phyloP scores from a whole-genome alignment of 2,797 vertebrate species.

The Rhinichthys osculus region DNA sequence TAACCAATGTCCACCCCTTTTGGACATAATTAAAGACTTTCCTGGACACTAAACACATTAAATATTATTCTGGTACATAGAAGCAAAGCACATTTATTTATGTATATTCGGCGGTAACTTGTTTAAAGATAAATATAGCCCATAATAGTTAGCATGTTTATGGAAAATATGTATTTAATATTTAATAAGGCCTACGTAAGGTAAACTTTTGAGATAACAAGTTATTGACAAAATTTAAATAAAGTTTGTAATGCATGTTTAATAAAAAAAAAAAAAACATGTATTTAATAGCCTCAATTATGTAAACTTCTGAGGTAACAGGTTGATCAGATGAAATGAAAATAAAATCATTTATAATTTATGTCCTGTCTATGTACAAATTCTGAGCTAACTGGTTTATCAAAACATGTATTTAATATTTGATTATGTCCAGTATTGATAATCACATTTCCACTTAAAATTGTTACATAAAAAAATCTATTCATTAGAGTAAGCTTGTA shows the following conservation, averaged over 20 bases:
- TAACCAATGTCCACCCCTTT: neutral
- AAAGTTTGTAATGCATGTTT: neutral
- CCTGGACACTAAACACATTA: neutral
- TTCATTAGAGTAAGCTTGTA: neutral
- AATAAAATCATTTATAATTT: neutral
- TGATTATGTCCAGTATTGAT: neutral
- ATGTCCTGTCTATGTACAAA: neutral
- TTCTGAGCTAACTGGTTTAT: neutral
- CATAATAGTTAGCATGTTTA: neutral
- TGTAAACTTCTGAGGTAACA: neutral
- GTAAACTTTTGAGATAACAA: neutral
- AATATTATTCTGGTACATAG: neutral
- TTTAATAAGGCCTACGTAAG: neutral
- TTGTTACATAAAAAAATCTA: neutral
- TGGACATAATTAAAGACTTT: neutral
- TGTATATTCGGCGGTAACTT: neutral
- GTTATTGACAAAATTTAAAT: neutral
- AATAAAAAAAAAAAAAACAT: neutral
- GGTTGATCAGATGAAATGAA: neutral
- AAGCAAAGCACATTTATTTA: neutral
- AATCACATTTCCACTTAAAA: neutral
- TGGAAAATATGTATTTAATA: neutral
- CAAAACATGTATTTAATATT: conserved; percentile 6
- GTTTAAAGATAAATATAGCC: neutral
- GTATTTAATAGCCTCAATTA: neutral